A percentile compares a stretch with the other conserved stretches of the same genome.
phyloP scores from a whole-genome alignment of 2,113 vertebrate genomes.

The Junco hyemalis region DNA sequence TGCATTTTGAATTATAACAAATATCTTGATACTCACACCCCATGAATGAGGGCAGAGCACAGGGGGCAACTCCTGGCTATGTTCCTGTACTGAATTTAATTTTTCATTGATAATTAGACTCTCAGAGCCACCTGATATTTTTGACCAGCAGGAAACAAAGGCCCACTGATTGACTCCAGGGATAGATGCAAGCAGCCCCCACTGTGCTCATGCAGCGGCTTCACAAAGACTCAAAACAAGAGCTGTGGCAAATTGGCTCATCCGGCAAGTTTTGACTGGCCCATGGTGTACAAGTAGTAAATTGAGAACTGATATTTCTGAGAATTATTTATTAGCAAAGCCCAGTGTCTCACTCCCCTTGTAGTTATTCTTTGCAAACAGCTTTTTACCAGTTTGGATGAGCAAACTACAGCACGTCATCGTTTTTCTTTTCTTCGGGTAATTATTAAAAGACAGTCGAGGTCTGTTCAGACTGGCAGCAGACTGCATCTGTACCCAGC shows the following conservation, averaged over 20 bases:
- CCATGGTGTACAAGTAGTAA: constrained; percentile 87
- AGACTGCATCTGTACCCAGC: constrained; percentile 38
- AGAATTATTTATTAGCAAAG: constrained; percentile 84
- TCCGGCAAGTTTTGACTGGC: constrained; percentile 93
- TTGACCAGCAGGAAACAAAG: constrained; percentile 89
- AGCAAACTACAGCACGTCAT: constrained; percentile 66
- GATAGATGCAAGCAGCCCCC: constrained; percentile 78
- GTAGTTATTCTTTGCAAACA: constrained; percentile 73
- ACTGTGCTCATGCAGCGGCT: constrained; percentile 75
- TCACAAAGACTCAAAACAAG: constrained; percentile 90
- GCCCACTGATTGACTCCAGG: constrained; percentile 83
- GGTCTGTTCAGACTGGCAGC: constrained; percentile 64
- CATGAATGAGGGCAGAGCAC: constrained; percentile 65
- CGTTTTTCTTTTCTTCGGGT: constrained; percentile 57
- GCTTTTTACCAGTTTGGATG: constrained; percentile 74
- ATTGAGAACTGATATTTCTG: constrained; percentile 85
- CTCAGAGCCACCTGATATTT: constrained; percentile 84
- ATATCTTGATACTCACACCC: constrained; percentile 75
- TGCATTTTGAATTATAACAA: constrained; percentile 84
- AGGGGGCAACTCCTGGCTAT: constrained; percentile 72
- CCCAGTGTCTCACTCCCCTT: constrained; percentile 67
- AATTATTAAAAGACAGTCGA: constrained; percentile 65
- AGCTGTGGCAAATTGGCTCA: constrained; percentile 89
- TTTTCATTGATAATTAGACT: constrained; percentile 89
- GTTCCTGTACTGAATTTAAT: constrained; percentile 77